phyloP scores from a whole-genome alignment of 2,113 vertebrate species.

The Lathamus discolor region DNA sequence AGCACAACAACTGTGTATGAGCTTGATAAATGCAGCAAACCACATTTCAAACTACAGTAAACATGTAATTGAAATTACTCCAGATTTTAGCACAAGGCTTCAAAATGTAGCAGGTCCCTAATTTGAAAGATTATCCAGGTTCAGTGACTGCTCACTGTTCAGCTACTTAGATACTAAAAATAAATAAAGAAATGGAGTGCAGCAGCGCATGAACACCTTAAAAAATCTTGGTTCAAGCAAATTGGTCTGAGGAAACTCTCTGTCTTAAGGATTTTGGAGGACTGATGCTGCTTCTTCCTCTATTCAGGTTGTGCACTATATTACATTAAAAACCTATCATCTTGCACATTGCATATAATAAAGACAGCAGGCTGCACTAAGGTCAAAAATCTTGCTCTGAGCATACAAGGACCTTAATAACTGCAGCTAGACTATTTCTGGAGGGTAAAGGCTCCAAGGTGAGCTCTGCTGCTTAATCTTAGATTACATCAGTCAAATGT shows the following conservation, averaged over 20 bases:
- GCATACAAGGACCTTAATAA: not conserved
- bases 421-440: conserved; percentile 26
- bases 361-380: not conserved
- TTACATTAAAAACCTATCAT: not conserved
- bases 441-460: conserved; percentile 33
- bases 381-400: not conserved
- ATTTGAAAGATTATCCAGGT: not conserved
- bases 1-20: not conserved
- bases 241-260: not conserved
- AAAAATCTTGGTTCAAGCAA: not conserved
- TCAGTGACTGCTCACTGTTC: not conserved
- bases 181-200: not conserved
- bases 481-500: conserved; percentile 57
- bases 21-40: not conserved
- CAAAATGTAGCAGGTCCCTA: not conserved
- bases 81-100: not conserved
- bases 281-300: not conserved
- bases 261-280: not conserved
- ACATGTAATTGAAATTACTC: not conserved
- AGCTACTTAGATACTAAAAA: not conserved
- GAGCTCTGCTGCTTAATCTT: conserved; percentile 41
- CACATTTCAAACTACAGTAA: not conserved
- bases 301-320: not conserved
- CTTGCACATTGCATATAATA: not conserved
- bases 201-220: not conserved